Evolutionary conservation across 2,888 invertebrate species (phyloP).

Genomic region (Drosophila macrospina): DNA sequence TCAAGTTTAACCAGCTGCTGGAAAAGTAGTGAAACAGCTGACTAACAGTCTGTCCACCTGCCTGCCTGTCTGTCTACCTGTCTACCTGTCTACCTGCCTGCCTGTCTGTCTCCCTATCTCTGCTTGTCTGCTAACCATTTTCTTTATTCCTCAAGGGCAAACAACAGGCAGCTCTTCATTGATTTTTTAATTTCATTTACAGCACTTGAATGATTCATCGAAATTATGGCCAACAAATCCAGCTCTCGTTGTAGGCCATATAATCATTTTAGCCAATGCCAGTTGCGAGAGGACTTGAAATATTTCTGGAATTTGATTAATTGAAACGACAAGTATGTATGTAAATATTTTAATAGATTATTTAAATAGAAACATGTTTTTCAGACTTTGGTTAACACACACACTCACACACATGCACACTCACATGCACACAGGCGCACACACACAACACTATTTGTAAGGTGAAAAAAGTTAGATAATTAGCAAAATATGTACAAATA

Average conservation of each 20-base stretch:
- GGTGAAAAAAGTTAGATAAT: constrained; percentile 59
- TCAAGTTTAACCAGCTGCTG: constrained; percentile 69
- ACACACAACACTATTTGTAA: constrained; percentile 26
- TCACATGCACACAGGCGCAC: constrained; percentile 11
- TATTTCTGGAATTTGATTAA: constrained; percentile 49
- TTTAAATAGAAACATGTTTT: constrained; percentile 78
- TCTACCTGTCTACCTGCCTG: not conserved
- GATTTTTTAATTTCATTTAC: not conserved
- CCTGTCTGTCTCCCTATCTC: not conserved
- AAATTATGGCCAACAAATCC: constrained; percentile 6
- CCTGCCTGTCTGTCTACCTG: not conserved
- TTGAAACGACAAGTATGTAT: constrained; percentile 48
- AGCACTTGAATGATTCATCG: constrained; percentile 18
- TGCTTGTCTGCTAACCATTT: constrained; percentile 25
- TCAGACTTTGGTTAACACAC: constrained; percentile 74
- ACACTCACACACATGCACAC: constrained; percentile 19
- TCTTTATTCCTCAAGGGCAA: constrained; percentile 39
- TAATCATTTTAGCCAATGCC: constrained; percentile 18
- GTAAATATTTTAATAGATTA: constrained; percentile 79
- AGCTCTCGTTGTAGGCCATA: constrained; percentile 6
- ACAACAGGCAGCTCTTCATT: not conserved
- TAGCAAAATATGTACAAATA: constrained; percentile 80
- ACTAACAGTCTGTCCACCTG: constrained; percentile 19
- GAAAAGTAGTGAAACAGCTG: constrained; percentile 66
- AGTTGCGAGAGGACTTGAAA: constrained; percentile 20